phyloP scores from a whole-genome alignment of 2,113 vertebrate genomes.

The Chamaea fasciata region DNA sequence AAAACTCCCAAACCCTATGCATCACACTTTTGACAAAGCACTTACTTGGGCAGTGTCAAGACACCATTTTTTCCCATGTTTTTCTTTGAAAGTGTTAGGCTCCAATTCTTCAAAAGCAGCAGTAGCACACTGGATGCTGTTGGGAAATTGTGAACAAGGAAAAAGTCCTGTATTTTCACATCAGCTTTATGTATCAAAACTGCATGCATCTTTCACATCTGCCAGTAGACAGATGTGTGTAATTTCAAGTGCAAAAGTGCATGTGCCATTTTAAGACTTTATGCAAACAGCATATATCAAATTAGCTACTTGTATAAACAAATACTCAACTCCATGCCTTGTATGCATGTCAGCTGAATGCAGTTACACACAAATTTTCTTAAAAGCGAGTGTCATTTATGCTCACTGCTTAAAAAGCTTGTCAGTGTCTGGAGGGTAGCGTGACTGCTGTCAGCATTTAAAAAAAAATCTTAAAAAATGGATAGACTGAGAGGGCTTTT shows the following conservation, averaged over 20 bases:
- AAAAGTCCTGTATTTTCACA: not conserved
- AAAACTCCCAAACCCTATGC: not conserved
- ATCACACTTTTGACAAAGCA: not conserved
- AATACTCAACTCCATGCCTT: not conserved
- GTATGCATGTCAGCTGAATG: not conserved
- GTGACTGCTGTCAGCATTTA: not conserved
- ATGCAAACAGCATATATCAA: not conserved
- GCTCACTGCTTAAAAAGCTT: not conserved
- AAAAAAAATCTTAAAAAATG: not conserved
- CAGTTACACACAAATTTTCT: not conserved
- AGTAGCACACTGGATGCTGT: not conserved
- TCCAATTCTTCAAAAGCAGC: not conserved
- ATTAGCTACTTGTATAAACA: slow-evolving; percentile 16
- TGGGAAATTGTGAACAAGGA: not conserved
- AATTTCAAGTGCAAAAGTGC: slow-evolving; percentile 11
- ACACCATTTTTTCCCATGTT: not conserved
- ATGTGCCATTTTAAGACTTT: not conserved
- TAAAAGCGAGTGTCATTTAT: not conserved
- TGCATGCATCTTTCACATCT: not conserved
- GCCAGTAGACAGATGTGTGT: not conserved
- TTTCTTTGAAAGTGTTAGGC: not conserved
- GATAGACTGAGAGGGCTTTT: not conserved
- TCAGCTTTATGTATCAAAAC: not conserved
- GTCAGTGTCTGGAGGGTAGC: not conserved
- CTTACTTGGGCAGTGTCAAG: not conserved